Conservation (phyloP, 2,797 vertebrate genomes). For the Halcyon leucocephala region DNA sequence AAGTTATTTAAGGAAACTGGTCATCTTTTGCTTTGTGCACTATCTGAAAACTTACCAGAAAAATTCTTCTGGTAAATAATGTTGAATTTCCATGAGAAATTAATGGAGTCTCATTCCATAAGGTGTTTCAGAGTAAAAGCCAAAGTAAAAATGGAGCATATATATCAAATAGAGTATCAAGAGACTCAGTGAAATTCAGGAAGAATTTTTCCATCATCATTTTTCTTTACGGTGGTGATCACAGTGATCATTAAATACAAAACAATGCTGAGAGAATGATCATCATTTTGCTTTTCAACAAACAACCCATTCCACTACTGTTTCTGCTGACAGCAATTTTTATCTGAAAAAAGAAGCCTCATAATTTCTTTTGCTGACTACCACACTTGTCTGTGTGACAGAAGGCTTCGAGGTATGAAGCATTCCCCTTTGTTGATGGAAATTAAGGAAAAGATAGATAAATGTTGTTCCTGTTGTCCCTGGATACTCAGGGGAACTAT, state of each 20-base stretch:
- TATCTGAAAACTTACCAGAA: not conserved
- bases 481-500: not conserved
- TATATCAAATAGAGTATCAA: not conserved
- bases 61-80: not conserved
- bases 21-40: not conserved
- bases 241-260: not conserved
- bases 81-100: not conserved
- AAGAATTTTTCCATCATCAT: not conserved
- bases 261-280: not conserved
- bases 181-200: not conserved
- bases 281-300: not conserved
- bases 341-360: not conserved
- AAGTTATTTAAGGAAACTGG: not conserved
- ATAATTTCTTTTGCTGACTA: not conserved
- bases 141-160: not conserved
- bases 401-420: not conserved
- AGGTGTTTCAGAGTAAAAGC: not conserved
- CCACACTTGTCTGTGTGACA: not conserved
- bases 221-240: not conserved
- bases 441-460: not conserved
- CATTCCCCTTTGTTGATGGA: not conserved
- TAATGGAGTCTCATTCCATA: not conserved
- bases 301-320: not conserved
- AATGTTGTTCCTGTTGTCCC: not conserved
- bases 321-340: not conserved